Conservation (phyloP, 1,140 invertebrate species). For the Pogonomyrmex californicus region DNA sequence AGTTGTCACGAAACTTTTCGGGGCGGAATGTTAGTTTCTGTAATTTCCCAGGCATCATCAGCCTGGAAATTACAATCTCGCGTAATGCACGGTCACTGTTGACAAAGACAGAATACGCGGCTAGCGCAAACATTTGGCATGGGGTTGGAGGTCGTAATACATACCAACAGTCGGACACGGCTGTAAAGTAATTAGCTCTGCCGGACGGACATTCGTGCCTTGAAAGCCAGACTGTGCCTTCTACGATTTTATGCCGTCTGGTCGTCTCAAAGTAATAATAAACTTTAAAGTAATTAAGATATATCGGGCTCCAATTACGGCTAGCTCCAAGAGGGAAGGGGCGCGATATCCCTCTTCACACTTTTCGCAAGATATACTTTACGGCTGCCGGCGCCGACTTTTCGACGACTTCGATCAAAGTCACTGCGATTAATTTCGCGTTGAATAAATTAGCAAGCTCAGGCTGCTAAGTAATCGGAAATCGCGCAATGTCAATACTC, state of each 20-base stretch:
- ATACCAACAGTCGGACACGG: conserved; percentile 59
- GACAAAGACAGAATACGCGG: conserved; percentile 46
- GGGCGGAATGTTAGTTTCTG: not conserved
- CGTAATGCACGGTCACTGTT: conserved; percentile 39
- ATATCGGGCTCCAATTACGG: conserved; percentile 66
- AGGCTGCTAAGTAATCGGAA: conserved; percentile 35
- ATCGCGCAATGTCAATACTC: conserved; percentile 36
- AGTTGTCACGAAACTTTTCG: not conserved
- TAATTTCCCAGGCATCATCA: conserved; percentile 22
- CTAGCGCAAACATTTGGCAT: conserved; percentile 51
- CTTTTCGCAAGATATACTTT: conserved; percentile 60
- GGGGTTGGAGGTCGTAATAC: conserved; percentile 46
- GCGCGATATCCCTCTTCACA: conserved; percentile 37
- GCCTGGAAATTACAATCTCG: conserved; percentile 40
- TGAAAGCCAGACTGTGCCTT: conserved; percentile 44
- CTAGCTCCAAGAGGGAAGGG: not conserved
- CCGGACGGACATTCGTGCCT: conserved; percentile 64
- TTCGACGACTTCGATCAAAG: conserved; percentile 63
- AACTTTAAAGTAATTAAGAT: conserved; percentile 71
- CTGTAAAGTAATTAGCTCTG: conserved; percentile 71
- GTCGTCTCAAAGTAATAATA: conserved; percentile 69
- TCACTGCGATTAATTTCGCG: conserved; percentile 52
- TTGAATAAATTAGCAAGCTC: conserved; percentile 53
- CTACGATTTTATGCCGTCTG: conserved; percentile 68
- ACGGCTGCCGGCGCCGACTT: conserved; percentile 48